Conservation (phyloP, 1,140 invertebrate species). For the Trichoplusia ni region DNA sequence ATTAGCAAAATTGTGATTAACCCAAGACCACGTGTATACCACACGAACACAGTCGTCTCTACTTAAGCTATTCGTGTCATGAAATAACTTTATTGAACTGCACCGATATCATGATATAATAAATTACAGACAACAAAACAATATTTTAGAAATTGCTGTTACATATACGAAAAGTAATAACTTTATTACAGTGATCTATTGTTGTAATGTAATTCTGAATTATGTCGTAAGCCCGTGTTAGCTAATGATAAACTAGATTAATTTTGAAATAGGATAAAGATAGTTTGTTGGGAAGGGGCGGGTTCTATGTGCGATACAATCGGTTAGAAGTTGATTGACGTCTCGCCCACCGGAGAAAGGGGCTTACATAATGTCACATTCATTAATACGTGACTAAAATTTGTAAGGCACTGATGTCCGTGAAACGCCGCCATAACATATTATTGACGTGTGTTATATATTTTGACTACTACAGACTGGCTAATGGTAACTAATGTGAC, state of each 20-base stretch:
- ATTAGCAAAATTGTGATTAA: no score
- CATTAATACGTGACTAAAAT: not conserved
- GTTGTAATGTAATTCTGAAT: no score
- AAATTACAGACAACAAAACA: not conserved
- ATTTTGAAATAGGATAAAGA: conserved; percentile 21
- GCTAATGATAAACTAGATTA: conserved; percentile 4
- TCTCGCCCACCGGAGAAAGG: conserved; percentile 53
- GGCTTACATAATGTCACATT: conserved; percentile 45
- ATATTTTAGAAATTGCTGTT: not conserved
- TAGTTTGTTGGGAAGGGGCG: conserved; percentile 5
- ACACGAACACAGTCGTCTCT: no score
- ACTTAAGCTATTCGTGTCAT: no score
- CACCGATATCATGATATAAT: no score
- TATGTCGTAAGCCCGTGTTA: not conserved
- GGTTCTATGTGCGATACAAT: conserved; percentile 10
- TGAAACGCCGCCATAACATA: no score
- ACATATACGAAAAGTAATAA: conserved; percentile 4
- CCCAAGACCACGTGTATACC: no score
- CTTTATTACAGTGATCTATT: not conserved
- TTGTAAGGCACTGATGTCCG: not conserved
- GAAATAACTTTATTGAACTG: no score
- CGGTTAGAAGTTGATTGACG: conserved; percentile 45
- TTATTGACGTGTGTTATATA: no score
- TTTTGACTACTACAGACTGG: no score
- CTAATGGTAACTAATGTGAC: no score